These are phyloP conservation scores for Sinodicranocentrus sp. DNA, from an alignment of 2,888 invertebrate genomes.

Conservation along the genomic window DNA sequence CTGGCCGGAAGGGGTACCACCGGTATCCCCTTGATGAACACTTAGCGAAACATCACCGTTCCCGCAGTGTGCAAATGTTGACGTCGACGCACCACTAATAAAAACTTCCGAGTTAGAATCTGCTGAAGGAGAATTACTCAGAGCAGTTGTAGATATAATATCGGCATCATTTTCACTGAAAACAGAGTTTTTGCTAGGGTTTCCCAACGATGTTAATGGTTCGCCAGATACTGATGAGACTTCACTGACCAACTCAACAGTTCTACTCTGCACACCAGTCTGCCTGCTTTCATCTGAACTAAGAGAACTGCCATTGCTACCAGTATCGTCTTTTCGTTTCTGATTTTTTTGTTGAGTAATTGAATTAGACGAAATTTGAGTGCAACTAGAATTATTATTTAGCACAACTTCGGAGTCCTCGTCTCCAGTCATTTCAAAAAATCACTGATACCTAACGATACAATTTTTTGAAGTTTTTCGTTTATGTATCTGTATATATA, in stretches of 20 bases:
- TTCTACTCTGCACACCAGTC: conserved; percentile 32
- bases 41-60: conserved; percentile 46
- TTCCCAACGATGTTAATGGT: conserved; percentile 39
- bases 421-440: conserved; percentile 73
- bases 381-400: conserved; percentile 63
- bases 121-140: conserved; percentile 56
- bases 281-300: conserved; percentile 45
- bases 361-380: conserved; percentile 42
- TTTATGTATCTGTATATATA: too few relatives aligned
- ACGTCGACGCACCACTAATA: conserved; percentile 57
- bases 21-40: conserved; percentile 23
- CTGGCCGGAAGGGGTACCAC: conserved; percentile 44
- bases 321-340: conserved; percentile 51
- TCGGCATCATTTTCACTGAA: conserved; percentile 60
- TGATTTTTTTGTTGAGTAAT: conserved; percentile 39
- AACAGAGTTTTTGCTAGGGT: conserved; percentile 57
- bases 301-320: conserved; percentile 54
- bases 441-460: conserved; percentile 30
- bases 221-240: conserved; percentile 50
- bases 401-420: conserved; percentile 70
- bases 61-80: conserved; percentile 52
- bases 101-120: conserved; percentile 63
- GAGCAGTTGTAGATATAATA: conserved; percentile 55
- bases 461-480: too few relatives aligned
- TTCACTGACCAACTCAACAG: conserved; percentile 50